Conservation (phyloP, 2,797 vertebrate species). For the Microtus agrestis region DNA sequence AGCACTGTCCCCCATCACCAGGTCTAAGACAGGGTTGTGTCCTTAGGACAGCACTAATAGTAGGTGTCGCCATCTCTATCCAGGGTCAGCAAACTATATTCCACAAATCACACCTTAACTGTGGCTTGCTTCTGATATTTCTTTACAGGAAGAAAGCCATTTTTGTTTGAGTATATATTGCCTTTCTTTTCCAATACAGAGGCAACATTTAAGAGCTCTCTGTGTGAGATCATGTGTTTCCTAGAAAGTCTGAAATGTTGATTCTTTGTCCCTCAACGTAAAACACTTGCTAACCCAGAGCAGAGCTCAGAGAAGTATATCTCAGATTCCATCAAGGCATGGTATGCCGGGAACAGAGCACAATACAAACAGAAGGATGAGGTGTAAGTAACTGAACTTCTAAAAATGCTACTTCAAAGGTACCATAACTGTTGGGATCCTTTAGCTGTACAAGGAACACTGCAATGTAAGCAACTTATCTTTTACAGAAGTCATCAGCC, state of each 20-base stretch:
- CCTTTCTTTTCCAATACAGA: background rate
- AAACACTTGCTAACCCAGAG: background rate
- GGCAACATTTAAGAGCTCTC: background rate
- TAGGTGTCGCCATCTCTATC: background rate
- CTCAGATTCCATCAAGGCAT: background rate
- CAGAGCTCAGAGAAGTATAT: background rate
- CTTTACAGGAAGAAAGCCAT: background rate
- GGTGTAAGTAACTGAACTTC: background rate
- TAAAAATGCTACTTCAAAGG: background rate
- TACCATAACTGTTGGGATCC: background rate
- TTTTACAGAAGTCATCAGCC: background rate
- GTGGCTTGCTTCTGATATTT: background rate
- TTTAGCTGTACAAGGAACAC: background rate
- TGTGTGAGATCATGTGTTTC: too few species aligned
- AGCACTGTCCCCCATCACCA: background rate
- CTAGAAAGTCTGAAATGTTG: background rate
- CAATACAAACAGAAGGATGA: background rate
- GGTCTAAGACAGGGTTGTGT: background rate
- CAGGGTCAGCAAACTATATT: background rate
- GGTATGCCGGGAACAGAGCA: too few species aligned
- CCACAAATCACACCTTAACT: background rate
- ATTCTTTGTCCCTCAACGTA: background rate
- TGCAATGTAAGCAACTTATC: background rate
- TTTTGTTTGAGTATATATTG: background rate
- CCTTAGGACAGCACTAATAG: background rate